These are phyloP conservation scores for Sebastes hubbsi DNA, from an alignment of 2,797 vertebrate genomes.

Conservation along the genomic window DNA sequence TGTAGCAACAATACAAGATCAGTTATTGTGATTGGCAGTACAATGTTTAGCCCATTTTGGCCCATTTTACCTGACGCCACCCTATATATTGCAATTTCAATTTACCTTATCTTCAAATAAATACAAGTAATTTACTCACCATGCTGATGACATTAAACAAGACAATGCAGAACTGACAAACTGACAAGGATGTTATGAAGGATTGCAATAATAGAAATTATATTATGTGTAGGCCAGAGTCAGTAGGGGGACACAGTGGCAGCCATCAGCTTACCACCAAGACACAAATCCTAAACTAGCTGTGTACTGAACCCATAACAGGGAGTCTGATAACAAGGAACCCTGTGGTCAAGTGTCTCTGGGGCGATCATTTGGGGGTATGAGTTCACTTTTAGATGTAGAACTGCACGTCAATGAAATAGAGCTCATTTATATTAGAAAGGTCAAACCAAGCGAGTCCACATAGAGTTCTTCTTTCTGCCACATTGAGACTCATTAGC, in stretches of 20 bases:
- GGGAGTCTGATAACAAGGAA: neutral
- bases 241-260: neutral
- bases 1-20: too few relatives aligned
- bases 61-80: too few relatives aligned
- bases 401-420: neutral
- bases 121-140: neutral
- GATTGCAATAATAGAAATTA: neutral
- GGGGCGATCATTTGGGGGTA: neutral
- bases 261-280: neutral
- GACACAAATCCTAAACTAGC: neutral
- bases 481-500: neutral
- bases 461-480: neutral
- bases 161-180: neutral
- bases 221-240: neutral
- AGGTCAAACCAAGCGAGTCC: neutral
- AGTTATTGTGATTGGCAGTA: too few relatives aligned
- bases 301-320: neutral
- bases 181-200: neutral
- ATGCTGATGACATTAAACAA: neutral
- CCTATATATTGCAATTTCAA: too few relatives aligned
- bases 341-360: neutral
- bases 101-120: neutral
- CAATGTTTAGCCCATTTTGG: too few relatives aligned
- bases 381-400: neutral
- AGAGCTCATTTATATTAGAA: neutral